These are phyloP conservation scores for Drosophila ohnishii DNA, from an alignment of 1,140 invertebrate genomes.

Conservation along the genomic window DNA sequence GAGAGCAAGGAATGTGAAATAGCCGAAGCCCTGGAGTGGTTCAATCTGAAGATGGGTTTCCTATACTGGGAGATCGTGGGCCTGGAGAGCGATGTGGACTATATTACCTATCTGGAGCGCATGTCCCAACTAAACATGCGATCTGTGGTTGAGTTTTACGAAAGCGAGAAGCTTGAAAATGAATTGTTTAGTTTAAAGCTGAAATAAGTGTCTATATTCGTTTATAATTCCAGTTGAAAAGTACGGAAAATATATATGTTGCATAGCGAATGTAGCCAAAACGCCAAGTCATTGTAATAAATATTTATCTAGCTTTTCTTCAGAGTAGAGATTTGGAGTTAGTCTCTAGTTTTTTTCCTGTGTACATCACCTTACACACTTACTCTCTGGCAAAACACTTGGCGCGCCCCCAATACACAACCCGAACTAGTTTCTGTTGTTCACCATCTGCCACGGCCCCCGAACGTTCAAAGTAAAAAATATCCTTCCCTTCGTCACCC, in stretches of 20 bases:
- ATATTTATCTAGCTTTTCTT: background rate
- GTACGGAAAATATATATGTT: background rate
- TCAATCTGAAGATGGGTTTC: constrained; percentile 39
- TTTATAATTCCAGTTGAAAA: background rate
- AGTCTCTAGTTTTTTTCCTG: background rate
- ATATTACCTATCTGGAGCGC: constrained; percentile 33
- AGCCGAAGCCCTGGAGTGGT: constrained; percentile 34
- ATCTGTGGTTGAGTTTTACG: background rate
- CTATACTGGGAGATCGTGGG: constrained; percentile 41
- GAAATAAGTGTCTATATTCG: background rate
- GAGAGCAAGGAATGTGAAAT: constrained; percentile 34
- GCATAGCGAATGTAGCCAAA: background rate
- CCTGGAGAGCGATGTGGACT: constrained; percentile 50
- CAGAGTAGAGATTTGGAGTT: background rate
- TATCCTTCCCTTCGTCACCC: constrained; percentile 12
- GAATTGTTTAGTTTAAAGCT: background rate
- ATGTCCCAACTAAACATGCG: constrained; percentile 33
- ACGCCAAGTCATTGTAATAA: background rate
- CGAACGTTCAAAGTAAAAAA: constrained; percentile 59
- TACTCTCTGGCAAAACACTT: constrained; percentile 58
- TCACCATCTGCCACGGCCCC: constrained; percentile 27
- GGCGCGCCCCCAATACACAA: constrained; percentile 70
- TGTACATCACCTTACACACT: constrained; percentile 15
- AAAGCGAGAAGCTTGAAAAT: background rate
- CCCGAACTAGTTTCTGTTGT: constrained; percentile 45